These are phyloP conservation scores for Dermatemys mawii DNA, from an alignment of 2,113 vertebrate species.

Conservation along the genomic window DNA sequence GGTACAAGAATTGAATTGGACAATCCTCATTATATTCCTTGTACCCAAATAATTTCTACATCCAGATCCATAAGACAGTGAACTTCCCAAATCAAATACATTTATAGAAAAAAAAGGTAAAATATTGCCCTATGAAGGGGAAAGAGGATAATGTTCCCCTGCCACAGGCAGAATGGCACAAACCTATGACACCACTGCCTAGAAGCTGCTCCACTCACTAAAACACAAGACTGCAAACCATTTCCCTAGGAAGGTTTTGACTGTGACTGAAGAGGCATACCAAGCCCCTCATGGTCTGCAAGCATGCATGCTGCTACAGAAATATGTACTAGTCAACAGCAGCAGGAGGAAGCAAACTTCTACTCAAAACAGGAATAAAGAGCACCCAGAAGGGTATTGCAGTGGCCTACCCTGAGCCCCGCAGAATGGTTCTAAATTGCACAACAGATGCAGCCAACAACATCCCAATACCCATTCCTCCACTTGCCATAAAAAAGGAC, in stretches of 20 bases:
- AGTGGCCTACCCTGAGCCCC: background rate
- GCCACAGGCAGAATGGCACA: background rate
- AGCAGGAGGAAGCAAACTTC: background rate
- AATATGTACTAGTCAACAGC: background rate
- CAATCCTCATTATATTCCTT: background rate
- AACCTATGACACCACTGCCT: background rate
- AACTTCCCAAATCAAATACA: background rate
- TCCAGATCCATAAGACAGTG: background rate
- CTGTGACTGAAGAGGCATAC: background rate
- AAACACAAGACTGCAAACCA: background rate
- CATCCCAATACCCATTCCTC: background rate
- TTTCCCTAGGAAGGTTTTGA: background rate
- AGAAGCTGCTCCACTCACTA: background rate
- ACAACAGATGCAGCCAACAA: background rate
- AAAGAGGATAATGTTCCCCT: background rate
- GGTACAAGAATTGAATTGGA: slow-evolving; percentile 26
- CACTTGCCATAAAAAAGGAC: background rate
- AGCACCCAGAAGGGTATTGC: background rate
- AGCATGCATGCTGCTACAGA: background rate
- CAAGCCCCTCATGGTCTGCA: background rate
- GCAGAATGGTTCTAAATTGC: background rate
- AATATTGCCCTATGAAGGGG: background rate
- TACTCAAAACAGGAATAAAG: background rate
- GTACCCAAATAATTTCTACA: background rate
- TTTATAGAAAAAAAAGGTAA: background rate